phyloP scores from a whole-genome alignment of 1,140 invertebrate species.

The Papilio machaon region DNA sequence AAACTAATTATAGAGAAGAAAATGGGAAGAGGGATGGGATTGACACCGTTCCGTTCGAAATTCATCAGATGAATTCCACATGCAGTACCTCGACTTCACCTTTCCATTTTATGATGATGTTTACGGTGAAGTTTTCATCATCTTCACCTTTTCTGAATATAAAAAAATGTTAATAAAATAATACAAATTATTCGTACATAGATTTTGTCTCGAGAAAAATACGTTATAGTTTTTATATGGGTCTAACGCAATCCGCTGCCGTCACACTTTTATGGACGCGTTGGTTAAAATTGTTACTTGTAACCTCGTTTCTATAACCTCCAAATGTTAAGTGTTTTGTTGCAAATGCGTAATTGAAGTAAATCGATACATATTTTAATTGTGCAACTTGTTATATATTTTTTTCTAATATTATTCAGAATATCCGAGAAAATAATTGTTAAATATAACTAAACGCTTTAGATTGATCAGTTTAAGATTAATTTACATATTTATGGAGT shows the following conservation, averaged over 20 bases:
- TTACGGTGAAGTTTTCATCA: too few species aligned
- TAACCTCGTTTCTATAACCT: constrained; percentile 39
- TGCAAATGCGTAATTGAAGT: constrained; percentile 32
- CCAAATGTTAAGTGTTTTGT: constrained; percentile 36
- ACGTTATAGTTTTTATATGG: constrained; percentile 20
- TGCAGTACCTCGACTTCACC: too few species aligned
- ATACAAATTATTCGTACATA: neutral
- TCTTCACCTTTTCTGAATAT: too few species aligned
- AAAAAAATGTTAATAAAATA: too few species aligned
- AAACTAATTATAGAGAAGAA: too few species aligned
- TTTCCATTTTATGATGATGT: too few species aligned
- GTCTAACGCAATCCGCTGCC: constrained; percentile 26
- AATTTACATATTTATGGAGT: constrained; percentile 24
- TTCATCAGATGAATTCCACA: too few species aligned
- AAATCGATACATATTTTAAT: constrained; percentile 31
- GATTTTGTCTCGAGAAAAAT: constrained; percentile 2
- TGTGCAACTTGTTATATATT: constrained; percentile 4
- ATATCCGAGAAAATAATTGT: neutral
- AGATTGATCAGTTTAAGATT: constrained; percentile 22
- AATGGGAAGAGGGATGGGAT: too few species aligned
- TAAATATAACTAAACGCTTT: neutral
- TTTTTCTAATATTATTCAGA: constrained; percentile 15
- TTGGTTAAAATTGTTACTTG: constrained; percentile 37
- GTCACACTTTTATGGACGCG: constrained; percentile 38
- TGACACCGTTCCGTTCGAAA: too few species aligned